Percentiles rank a stretch among this genome's conserved stretches.
These are phyloP conservation scores for Eupithecia pulchellata DNA, from an alignment of 2,888 invertebrate species.

Conservation along the genomic window DNA sequence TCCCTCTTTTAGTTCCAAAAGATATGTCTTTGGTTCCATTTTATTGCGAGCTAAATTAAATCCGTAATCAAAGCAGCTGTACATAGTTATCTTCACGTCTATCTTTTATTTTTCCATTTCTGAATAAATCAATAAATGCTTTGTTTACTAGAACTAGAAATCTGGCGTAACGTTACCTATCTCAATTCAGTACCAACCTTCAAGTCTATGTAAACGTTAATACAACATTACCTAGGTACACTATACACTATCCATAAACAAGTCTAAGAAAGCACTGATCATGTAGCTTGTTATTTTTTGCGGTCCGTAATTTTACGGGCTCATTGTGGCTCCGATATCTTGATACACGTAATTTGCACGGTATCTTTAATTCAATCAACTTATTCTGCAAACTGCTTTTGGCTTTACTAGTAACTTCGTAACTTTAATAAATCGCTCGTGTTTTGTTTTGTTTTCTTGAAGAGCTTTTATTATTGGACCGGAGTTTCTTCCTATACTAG, in stretches of 20 bases:
- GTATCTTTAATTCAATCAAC: constrained; percentile 39
- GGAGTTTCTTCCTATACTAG: background rate
- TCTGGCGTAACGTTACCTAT: background rate
- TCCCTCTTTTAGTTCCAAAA: background rate
- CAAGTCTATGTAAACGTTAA: background rate
- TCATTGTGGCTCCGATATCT: constrained; percentile 28
- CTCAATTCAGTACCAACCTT: background rate
- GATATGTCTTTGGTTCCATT: no score
- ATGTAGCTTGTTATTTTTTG: constrained; percentile 17
- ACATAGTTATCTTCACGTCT: no score
- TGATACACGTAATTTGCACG: constrained; percentile 31
- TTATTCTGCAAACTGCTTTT: constrained; percentile 11
- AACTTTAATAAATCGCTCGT: background rate
- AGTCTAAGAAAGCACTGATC: constrained; percentile 3
- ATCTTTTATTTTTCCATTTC: no score
- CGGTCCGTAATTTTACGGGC: constrained; percentile 18
- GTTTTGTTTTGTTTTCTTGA: background rate
- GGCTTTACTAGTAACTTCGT: constrained; percentile 4
- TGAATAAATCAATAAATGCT: no score
- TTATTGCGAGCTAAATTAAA: background rate
- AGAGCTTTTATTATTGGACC: background rate
- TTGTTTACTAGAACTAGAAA: constrained; percentile 3
- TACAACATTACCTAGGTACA: background rate
- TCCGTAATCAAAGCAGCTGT: background rate
- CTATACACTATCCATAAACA: background rate